Evolutionary conservation across 2,797 vertebrate species (phyloP), one percentile per base, ranked within the genome.

Genomic region (Remorina albescens): DNA sequence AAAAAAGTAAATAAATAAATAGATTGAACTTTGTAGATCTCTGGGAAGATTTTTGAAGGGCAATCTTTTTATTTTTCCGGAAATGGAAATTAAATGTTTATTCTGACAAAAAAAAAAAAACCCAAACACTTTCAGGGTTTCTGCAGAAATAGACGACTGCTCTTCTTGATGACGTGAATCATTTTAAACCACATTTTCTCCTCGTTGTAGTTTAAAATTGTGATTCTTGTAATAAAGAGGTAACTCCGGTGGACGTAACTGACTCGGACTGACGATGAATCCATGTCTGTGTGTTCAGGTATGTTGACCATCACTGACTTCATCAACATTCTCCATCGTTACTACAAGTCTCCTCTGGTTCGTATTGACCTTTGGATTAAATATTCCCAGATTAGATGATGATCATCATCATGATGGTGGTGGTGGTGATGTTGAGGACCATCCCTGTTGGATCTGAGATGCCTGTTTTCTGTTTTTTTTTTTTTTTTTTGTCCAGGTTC

Each of bases 251-350:
- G n/a, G n/a, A 41, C 30, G 6, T 30, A 30, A 6, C 30, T 30
- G 30, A 30, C 30, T 30, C 30, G n/a, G n/a, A n/a, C n/a, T n/a
- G n/a, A n/a, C n/a, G n/a, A 30, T 30, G 30, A 30, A 30, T 30
- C 30, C 30, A 37, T 67, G 4, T 64, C n/a, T 37, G 28, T 68
- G 41, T 51, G 8, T 23, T 6, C 88, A 99, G 98, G 98, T 50
- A 99, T 99, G 98, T 93, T 99, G 87, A 99, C 98, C 74, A 99
- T 99, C 93, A 99, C 98, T 0, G 98, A 99, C 88, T 99, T 99
- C 90, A 99, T 99, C 93, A 95, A 99, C 90, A 99, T 99, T 80
- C 95, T 99, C 47, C 98, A 99, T 78, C 96, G 97, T 15, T 99
- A 99, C 88, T 99, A 98, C 91, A 97, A 94, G 69, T 98, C 97